Evolutionary conservation across 2,113 vertebrate species (phyloP).

Genomic region (Megaceryle maxima): DNA sequence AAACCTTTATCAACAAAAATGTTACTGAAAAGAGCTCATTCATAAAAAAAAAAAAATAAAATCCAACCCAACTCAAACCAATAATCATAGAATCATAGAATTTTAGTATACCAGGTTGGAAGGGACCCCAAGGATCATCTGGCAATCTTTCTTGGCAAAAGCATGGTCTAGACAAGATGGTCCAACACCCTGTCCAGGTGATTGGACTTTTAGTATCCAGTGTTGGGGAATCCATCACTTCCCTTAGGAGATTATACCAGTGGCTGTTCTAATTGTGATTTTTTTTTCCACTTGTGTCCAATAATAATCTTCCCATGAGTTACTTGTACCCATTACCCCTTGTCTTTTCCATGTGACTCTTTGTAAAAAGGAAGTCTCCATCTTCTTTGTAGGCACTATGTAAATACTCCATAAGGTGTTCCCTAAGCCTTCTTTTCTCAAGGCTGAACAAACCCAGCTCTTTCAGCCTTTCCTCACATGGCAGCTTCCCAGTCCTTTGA

Average conservation of each 20-base stretch:
- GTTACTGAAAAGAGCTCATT: background rate
- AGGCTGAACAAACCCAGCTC: background rate
- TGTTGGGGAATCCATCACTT: background rate
- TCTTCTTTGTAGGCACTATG: background rate
- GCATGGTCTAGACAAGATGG: background rate
- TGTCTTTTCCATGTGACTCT: background rate
- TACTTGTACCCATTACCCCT: background rate
- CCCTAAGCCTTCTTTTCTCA: background rate
- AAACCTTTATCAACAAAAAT: background rate
- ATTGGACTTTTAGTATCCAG: no score
- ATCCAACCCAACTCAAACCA: background rate
- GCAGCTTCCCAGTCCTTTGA: no score
- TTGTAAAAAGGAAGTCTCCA: background rate
- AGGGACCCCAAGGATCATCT: background rate
- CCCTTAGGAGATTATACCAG: background rate
- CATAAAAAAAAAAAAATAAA: background rate
- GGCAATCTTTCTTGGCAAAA: background rate
- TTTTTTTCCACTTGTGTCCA: background rate
- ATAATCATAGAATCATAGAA: background rate
- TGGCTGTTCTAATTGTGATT: background rate
- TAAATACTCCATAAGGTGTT: background rate
- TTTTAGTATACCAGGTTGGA: background rate
- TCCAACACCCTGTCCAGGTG: no score
- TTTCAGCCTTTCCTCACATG: background rate
- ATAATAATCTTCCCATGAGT: background rate